Conservation (phyloP, 2,113 vertebrate species). For the Barbus barbus region DNA sequence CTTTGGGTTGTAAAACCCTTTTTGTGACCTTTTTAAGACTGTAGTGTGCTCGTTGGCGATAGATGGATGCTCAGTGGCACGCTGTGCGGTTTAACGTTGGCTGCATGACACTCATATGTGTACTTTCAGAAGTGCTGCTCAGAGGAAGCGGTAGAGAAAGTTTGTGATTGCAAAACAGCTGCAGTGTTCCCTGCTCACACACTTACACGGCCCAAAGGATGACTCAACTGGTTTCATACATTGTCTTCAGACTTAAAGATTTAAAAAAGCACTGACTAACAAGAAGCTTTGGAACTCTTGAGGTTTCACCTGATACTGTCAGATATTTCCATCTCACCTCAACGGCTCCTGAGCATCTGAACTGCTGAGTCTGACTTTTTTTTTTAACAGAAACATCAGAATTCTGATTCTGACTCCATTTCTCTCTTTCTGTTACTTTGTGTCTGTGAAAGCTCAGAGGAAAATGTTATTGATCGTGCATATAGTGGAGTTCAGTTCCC, state of each 20-base stretch:
- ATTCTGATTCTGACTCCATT: background rate
- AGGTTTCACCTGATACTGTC: constrained; percentile 6
- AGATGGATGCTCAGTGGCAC: constrained; percentile 1
- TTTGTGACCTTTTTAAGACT: background rate
- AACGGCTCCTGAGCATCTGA: background rate
- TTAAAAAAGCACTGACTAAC: background rate
- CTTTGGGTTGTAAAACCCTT: background rate
- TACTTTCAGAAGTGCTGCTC: constrained; percentile 49
- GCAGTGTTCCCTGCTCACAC: constrained; percentile 16
- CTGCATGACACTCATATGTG: constrained; percentile 43
- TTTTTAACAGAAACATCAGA: background rate
- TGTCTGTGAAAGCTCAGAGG: background rate
- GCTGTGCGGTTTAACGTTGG: constrained; percentile 56
- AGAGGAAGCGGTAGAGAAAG: constrained; percentile 53
- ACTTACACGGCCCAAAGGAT: background rate
- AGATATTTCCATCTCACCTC: constrained; percentile 1
- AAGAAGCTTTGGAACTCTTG: background rate
- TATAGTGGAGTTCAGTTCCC: background rate
- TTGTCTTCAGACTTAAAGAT: background rate
- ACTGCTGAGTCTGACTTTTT: background rate
- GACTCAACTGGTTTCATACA: constrained; percentile 27
- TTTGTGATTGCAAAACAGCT: constrained; percentile 43
- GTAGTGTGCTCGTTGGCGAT: background rate
- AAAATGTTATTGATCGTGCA: background rate
- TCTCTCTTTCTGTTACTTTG: background rate